Conservation (phyloP, 2,797 vertebrate genomes). For the Odontamblyopus lacepedii region DNA sequence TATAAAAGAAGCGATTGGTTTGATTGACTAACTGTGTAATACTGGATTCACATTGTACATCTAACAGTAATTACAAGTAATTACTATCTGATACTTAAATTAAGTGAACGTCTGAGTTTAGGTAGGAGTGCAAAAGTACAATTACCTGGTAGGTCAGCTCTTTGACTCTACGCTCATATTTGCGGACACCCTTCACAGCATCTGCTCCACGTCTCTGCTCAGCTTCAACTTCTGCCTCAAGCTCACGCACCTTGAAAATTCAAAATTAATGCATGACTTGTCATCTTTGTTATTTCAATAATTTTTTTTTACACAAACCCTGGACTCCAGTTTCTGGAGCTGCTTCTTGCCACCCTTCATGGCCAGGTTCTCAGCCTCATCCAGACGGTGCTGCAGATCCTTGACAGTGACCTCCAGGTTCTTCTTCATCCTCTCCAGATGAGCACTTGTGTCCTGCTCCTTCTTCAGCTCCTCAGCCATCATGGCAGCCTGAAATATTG, state of each 20-base stretch:
- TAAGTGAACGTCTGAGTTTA: not conserved
- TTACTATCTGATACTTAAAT: not conserved
- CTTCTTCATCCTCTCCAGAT: slow-evolving; percentile 92
- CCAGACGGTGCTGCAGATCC: slow-evolving; percentile 86
- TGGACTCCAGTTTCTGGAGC: slow-evolving; percentile 86
- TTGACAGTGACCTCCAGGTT: slow-evolving; percentile 87
- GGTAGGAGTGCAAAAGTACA: not conserved
- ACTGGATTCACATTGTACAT: not conserved
- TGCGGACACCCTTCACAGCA: slow-evolving; percentile 82
- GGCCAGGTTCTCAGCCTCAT: slow-evolving; percentile 89
- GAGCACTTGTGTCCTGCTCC: slow-evolving; percentile 89
- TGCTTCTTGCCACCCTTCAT: slow-evolving; percentile 91
- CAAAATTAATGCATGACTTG: not conserved
- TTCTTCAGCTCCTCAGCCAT: slow-evolving; percentile 94
- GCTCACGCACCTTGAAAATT: slow-evolving; percentile 78
- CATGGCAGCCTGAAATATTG: slow-evolving; percentile 84
- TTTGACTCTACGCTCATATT: slow-evolving; percentile 85
- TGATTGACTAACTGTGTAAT: not conserved
- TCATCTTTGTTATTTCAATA: not conserved
- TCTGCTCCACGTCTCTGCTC: slow-evolving; percentile 84
- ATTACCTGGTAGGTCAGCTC: slow-evolving; percentile 85
- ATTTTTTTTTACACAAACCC: slow-evolving; percentile 56
- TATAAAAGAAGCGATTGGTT: not conserved
- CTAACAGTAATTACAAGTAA: too few relatives aligned
- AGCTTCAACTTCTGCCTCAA: slow-evolving; percentile 82